Percentiles rank a stretch among this genome's conserved stretches.
These are phyloP conservation scores for Ophraella communa DNA, from an alignment of 2,888 invertebrate species.

Conservation along the genomic window DNA sequence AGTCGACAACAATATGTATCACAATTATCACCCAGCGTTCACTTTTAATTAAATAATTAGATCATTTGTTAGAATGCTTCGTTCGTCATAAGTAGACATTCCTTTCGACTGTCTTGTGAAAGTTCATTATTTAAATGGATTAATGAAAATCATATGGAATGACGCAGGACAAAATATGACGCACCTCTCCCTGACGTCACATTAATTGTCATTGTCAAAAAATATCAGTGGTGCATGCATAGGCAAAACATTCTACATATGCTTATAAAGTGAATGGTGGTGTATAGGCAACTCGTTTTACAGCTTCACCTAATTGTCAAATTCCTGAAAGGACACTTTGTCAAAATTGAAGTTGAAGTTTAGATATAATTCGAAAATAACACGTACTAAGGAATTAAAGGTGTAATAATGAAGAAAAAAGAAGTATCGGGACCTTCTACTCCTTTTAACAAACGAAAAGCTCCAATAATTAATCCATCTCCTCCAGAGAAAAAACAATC, in stretches of 20 bases:
- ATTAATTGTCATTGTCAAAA: slow-evolving; percentile 6
- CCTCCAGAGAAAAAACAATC: not conserved
- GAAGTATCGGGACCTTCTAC: not conserved
- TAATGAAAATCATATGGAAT: slow-evolving; percentile 47
- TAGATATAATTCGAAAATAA: no score
- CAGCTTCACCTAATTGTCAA: no score
- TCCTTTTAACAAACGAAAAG: not conserved
- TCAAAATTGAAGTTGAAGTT: no score
- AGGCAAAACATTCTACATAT: not conserved
- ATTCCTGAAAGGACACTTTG: no score
- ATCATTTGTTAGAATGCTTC: slow-evolving; percentile 25
- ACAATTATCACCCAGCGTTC: slow-evolving; percentile 35
- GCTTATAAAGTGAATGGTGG: no score
- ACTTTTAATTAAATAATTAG: slow-evolving; percentile 38
- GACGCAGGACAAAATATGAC: slow-evolving; percentile 27
- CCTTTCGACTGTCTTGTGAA: slow-evolving; percentile 41
- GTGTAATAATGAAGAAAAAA: not conserved
- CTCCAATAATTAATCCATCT: not conserved
- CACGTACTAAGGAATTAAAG: not conserved
- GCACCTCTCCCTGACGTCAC: slow-evolving; percentile 27
- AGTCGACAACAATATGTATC: slow-evolving; percentile 35
- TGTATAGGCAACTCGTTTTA: no score
- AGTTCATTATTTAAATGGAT: slow-evolving; percentile 44
- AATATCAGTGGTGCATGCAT: no score
- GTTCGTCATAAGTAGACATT: slow-evolving; percentile 39